Evolutionary conservation across 2,113 vertebrate species (phyloP).

Genomic region (Prolemur simus): DNA sequence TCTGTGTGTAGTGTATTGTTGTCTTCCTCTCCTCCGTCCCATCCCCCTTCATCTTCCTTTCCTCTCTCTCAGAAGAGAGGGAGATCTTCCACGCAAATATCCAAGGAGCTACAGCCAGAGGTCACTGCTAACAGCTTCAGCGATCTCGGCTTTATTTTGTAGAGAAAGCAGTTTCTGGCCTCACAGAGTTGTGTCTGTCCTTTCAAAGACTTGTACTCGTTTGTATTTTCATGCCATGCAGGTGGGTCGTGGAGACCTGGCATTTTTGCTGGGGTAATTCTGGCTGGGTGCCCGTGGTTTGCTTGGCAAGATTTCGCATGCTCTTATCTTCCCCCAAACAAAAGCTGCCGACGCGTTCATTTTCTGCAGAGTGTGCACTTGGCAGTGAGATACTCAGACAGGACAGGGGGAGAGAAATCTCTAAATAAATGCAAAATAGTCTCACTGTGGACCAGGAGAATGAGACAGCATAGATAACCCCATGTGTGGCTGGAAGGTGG

Average conservation of each 20-base stretch:
- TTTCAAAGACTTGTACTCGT: background rate
- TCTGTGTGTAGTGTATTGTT: accelerated
- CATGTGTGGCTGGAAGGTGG: background rate
- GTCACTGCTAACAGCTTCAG: background rate
- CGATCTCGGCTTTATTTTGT: background rate
- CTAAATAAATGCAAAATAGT: background rate
- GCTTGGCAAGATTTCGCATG: background rate
- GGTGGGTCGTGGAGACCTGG: background rate
- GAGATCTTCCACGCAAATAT: background rate
- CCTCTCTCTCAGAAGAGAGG: background rate
- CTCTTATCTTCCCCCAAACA: background rate
- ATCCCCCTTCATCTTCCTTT: background rate
- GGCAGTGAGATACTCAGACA: background rate
- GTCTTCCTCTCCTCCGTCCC: background rate
- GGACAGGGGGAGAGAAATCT: background rate
- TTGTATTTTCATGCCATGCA: background rate
- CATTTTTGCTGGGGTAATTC: background rate
- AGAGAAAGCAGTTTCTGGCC: background rate
- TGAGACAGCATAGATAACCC: background rate
- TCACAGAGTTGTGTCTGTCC: accelerated
- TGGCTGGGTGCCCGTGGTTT: background rate
- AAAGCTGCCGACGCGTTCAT: background rate
- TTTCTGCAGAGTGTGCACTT: background rate
- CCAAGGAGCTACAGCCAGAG: background rate
- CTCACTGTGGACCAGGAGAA: background rate